phyloP scores from a whole-genome alignment of 1,140 invertebrate species.

The Maniola jurtina region DNA sequence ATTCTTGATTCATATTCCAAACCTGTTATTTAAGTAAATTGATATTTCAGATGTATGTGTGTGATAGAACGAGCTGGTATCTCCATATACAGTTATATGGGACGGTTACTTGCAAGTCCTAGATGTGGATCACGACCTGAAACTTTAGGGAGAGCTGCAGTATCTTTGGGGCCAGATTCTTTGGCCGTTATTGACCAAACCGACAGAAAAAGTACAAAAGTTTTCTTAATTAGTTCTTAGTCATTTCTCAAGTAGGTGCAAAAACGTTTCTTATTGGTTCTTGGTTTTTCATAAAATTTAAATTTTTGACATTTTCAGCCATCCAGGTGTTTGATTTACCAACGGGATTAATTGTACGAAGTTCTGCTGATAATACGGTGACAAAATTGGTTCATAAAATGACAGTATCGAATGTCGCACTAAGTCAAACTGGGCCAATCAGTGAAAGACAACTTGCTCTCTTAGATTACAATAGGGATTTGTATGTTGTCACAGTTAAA shows the following conservation, averaged over 20 bases:
- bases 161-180: constrained; percentile 89
- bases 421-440: constrained; percentile 88
- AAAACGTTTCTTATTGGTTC: not conserved
- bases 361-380: constrained; percentile 80
- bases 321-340: constrained; percentile 92
- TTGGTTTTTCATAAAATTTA: not conserved
- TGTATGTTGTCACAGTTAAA: constrained; percentile 81
- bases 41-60: constrained; percentile 86
- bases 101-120: constrained; percentile 87
- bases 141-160: constrained; percentile 64
- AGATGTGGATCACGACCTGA: constrained; percentile 84
- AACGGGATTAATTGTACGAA: constrained; percentile 83
- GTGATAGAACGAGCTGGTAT: constrained; percentile 88
- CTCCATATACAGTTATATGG: constrained; percentile 94
- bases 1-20: not conserved
- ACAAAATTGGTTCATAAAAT: constrained; percentile 81
- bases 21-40: not conserved
- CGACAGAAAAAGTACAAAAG: constrained; percentile 86
- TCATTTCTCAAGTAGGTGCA: not conserved
- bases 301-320: constrained; percentile 77
- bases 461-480: constrained; percentile 72
- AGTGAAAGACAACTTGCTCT: constrained; percentile 71
- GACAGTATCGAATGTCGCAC: constrained; percentile 84
- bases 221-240: not conserved
- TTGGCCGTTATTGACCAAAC: constrained; percentile 90